These are phyloP conservation scores for Leucophenga maculata DNA, from an alignment of 2,888 invertebrate genomes.

Conservation along the genomic window DNA sequence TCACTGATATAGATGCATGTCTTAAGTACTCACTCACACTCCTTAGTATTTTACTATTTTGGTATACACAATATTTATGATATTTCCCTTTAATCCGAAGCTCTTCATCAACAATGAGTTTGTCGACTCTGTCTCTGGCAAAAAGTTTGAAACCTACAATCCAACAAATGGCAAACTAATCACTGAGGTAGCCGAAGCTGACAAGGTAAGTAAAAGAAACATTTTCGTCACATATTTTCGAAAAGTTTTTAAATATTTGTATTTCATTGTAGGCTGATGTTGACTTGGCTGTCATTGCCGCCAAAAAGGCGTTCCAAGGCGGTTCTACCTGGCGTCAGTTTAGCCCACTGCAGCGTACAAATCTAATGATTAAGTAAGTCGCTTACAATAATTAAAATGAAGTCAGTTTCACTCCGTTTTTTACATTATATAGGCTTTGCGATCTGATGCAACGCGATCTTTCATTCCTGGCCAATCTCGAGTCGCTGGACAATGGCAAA, in stretches of 20 bases:
- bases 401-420: not conserved
- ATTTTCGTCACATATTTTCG: too few relatives aligned
- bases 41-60: too few relatives aligned
- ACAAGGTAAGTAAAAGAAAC: constrained; percentile 77
- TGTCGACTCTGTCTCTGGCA: constrained; percentile 86
- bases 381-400: not conserved
- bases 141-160: constrained; percentile 89
- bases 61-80: not conserved
- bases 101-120: constrained; percentile 88
- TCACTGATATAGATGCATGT: too few relatives aligned
- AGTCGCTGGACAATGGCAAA: constrained; percentile 87
- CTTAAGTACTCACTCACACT: too few relatives aligned
- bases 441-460: constrained; percentile 85
- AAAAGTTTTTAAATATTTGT: not conserved
- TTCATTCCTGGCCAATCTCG: constrained; percentile 81
- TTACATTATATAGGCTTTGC: constrained; percentile 52
- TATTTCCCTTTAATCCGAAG: constrained; percentile 69
- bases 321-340: constrained; percentile 84
- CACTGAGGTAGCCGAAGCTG: constrained; percentile 85
- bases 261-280: constrained; percentile 79
- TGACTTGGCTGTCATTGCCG: constrained; percentile 85
- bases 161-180: constrained; percentile 86
- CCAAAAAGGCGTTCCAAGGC: constrained; percentile 82
- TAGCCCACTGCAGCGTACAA: constrained; percentile 86
- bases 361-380: constrained; percentile 77